These are phyloP conservation scores for Tubulanus polymorphus DNA, from an alignment of 2,888 invertebrate genomes.

Conservation along the genomic window DNA sequence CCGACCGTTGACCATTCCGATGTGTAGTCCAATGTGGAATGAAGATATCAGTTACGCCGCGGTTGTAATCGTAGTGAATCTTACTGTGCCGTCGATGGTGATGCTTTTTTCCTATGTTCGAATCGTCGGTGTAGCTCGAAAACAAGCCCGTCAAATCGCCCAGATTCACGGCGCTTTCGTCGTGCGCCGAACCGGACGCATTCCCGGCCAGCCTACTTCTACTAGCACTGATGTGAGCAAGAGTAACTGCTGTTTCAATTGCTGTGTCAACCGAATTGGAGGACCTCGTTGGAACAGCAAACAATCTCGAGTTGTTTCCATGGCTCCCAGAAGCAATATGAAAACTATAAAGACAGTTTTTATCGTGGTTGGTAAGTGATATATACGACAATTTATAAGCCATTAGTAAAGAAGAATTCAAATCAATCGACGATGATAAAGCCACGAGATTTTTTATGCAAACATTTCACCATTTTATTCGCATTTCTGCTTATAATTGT, in stretches of 20 bases:
- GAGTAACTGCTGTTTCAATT: no score
- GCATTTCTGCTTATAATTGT: no score
- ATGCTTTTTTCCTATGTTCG: conserved; percentile 27
- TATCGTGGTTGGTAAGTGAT: conserved; percentile 25
- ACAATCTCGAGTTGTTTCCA: conserved; percentile 4
- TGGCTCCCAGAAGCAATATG: conserved; percentile 14
- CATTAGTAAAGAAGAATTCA: no score
- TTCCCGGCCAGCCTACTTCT: not conserved
- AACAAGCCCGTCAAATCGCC: conserved; percentile 25
- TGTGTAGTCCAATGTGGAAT: conserved; percentile 26
- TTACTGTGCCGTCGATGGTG: conserved; percentile 22
- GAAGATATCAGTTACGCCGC: conserved; percentile 19
- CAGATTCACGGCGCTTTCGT: conserved; percentile 13
- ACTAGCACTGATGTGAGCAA: no score
- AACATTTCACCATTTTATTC: no score
- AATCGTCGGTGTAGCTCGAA: conserved; percentile 26
- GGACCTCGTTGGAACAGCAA: conserved; percentile 1
- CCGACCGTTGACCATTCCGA: conserved; percentile 30
- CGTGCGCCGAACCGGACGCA: not conserved
- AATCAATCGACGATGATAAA: no score
- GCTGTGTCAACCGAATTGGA: no score
- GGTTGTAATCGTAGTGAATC: conserved; percentile 23
- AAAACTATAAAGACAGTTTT: conserved; percentile 24
- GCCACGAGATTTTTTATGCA: not conserved
- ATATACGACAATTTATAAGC: not conserved